Conservation (phyloP, 2,113 vertebrate species). For the Vidua macroura region DNA sequence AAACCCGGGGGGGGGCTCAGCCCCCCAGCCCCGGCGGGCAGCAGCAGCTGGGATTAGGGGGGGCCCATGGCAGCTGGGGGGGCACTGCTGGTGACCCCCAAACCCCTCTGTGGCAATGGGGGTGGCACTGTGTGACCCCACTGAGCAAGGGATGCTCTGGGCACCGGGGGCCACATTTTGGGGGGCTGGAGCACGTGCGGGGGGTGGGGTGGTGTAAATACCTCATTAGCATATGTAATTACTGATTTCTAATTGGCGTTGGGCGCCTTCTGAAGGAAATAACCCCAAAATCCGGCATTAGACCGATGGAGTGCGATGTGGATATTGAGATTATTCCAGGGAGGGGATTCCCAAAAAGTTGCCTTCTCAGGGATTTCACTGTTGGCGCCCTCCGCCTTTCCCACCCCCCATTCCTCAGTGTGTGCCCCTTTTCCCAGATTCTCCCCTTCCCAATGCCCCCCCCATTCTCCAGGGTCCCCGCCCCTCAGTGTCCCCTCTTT, state of each 20-base stretch:
- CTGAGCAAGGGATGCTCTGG: neutral
- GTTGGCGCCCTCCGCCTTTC: neutral
- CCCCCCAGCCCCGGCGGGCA: neutral
- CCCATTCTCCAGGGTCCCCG: too few species aligned
- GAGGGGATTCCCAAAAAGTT: neutral
- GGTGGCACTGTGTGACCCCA: neutral
- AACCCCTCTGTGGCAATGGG: neutral
- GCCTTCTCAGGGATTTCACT: neutral
- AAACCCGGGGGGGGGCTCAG: neutral
- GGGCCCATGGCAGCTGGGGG: neutral
- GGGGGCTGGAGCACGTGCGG: neutral
- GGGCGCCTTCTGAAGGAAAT: neutral
- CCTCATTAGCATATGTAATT: neutral
- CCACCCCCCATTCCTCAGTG: neutral
- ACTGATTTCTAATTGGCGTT: neutral
- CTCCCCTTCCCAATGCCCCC: neutral
- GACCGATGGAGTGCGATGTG: neutral
- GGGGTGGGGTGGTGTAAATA: neutral
- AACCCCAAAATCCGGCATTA: neutral
- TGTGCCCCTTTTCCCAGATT: neutral
- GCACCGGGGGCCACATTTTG: rapidly evolving
- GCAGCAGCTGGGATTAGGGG: neutral
- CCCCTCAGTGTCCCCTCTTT: neutral
- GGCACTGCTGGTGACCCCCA: neutral
- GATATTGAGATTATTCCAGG: neutral